Conservation (phyloP, 1,140 invertebrate genomes). For the Anthonomus grandis region DNA sequence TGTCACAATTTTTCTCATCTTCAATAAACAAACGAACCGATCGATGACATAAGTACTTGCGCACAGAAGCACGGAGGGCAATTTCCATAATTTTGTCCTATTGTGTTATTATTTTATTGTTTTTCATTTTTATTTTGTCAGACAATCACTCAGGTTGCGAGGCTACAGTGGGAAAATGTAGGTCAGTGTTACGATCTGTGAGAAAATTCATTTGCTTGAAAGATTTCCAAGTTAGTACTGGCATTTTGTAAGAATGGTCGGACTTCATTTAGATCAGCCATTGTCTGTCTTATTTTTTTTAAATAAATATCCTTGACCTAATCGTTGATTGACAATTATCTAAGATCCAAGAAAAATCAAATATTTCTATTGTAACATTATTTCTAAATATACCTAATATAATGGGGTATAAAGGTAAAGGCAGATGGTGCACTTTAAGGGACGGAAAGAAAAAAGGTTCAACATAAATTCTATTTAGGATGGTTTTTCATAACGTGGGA, state of each 20-base stretch:
- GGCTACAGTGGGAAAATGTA: not conserved
- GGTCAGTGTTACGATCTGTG: conserved; percentile 5
- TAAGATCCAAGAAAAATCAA: too few species aligned
- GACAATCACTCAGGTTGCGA: not conserved
- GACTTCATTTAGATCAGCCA: not conserved
- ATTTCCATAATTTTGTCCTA: not conserved
- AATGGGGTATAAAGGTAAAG: too few species aligned
- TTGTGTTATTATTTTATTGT: conserved; percentile 2
- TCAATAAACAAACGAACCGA: not conserved
- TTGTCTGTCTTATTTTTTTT: not conserved
- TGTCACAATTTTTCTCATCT: not conserved
- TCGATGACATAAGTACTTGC: not conserved
- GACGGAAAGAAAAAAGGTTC: conserved; percentile 7
- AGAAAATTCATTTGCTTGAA: conserved; percentile 6
- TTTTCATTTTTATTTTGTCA: not conserved
- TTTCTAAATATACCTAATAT: too few species aligned
- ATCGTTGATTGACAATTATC: not conserved
- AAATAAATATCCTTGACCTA: too few species aligned
- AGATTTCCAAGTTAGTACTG: too few species aligned
- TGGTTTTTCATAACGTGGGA: conserved; percentile 2
- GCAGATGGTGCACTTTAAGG: conserved; percentile 10
- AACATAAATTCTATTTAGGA: conserved; percentile 18
- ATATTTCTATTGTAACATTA: too few species aligned
- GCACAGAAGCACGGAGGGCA: conserved; percentile 4
- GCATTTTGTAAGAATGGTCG: not conserved